Evolutionary conservation across 2,113 vertebrate genomes (phyloP).

Genomic region (Ginglymostoma cirratum): DNA sequence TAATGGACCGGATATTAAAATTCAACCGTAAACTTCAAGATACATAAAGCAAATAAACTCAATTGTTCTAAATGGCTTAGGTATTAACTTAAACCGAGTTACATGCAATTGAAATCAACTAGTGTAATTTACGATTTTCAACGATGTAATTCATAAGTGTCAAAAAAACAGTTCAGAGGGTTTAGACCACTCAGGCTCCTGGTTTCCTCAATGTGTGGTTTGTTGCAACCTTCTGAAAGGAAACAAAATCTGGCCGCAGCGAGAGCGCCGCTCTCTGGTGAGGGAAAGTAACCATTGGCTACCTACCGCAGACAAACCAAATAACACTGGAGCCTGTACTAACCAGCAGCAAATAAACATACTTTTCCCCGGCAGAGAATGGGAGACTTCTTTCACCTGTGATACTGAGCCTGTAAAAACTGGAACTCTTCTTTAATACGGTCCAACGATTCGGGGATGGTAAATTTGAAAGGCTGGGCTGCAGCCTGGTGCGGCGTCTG

Average conservation of each 20-base stretch:
- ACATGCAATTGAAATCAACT: not conserved
- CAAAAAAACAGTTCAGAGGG: too few species aligned
- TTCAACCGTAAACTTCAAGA: not conserved
- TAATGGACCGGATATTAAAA: not conserved
- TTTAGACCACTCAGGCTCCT: not conserved
- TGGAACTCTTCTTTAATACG: constrained; percentile 94
- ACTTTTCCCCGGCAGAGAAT: constrained; percentile 26
- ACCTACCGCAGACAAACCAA: constrained; percentile 53
- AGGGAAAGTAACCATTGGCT: constrained; percentile 46
- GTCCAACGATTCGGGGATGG: constrained; percentile 84
- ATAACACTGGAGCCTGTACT: constrained; percentile 30
- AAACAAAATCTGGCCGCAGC: constrained; percentile 7
- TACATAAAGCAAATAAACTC: not conserved
- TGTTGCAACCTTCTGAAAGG: constrained; percentile 9
- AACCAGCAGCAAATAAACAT: constrained; percentile 34
- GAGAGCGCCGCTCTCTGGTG: constrained; percentile 68
- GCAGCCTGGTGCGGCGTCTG: constrained; percentile 83
- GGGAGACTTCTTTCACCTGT: constrained; percentile 67
- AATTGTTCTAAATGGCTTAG: not conserved
- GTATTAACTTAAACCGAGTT: not conserved
- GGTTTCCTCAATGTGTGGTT: not conserved
- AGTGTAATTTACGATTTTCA: too few species aligned
- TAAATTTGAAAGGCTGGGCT: constrained; percentile 90
- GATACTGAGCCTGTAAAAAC: constrained; percentile 90
- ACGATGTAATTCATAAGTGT: not conserved